Evolutionary conservation across 2,797 vertebrate species (phyloP).

Genomic region (Premnoplex brunnescens): DNA sequence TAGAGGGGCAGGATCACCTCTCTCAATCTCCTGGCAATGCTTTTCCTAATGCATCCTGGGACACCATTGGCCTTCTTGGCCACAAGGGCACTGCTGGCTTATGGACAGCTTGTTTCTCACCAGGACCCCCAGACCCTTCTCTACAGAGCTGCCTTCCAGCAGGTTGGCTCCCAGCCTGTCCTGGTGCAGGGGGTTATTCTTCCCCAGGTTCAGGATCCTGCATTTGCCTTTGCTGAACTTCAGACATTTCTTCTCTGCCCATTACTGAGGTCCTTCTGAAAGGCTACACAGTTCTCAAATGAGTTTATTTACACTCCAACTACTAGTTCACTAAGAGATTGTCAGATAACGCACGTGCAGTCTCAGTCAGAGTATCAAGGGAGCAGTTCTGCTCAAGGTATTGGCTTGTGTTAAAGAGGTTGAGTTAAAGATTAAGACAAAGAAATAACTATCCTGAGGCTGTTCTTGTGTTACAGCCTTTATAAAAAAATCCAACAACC

Average conservation of each 20-base stretch:
- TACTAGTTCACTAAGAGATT: background rate
- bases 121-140: background rate
- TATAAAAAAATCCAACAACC: background rate
- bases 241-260: background rate
- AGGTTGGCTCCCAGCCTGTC: accelerated
- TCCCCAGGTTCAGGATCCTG: background rate
- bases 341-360: accelerated
- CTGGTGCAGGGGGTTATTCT: background rate
- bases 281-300: no score
- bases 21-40: accelerated
- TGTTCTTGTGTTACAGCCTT: background rate
- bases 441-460: background rate
- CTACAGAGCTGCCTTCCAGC: background rate
- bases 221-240: background rate
- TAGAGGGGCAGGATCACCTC: background rate
- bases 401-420: background rate
- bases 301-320: background rate
- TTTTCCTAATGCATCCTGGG: background rate
- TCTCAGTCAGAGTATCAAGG: background rate
- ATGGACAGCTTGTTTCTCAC: accelerated
- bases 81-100: background rate
- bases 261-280: background rate
- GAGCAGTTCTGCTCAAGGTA: background rate
- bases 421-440: background rate
- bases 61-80: background rate